These are phyloP conservation scores for Gryllus bimaculatus DNA, from an alignment of 1,140 invertebrate genomes.

Conservation along the genomic window DNA sequence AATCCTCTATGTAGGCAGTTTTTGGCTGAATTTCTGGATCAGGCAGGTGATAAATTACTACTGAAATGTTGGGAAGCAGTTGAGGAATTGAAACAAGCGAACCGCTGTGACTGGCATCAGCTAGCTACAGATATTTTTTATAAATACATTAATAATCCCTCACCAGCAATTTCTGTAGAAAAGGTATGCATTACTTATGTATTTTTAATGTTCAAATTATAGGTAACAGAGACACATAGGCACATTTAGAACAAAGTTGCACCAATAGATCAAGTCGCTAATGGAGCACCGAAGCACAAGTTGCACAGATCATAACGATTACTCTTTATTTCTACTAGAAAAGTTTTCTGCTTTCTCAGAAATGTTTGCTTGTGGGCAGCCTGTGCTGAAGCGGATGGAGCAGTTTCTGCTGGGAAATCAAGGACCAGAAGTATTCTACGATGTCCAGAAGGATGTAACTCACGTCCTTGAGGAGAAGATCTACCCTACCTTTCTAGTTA, in stretches of 20 bases:
- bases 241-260: too few relatives aligned
- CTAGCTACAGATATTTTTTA: constrained; percentile 85
- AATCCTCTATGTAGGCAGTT: constrained; percentile 36
- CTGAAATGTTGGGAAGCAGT: constrained; percentile 81
- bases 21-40: constrained; percentile 18
- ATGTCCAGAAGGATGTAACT: constrained; percentile 71
- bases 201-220: too few relatives aligned
- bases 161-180: constrained; percentile 67
- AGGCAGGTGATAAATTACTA: constrained; percentile 30
- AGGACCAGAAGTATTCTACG: constrained; percentile 80
- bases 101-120: constrained; percentile 68
- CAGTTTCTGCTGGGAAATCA: constrained; percentile 75
- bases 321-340: too few relatives aligned
- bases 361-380: constrained; percentile 13
- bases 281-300: too few relatives aligned
- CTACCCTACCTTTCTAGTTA: constrained; percentile 79
- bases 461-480: constrained; percentile 74
- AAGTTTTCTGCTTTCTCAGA: too few relatives aligned
- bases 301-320: too few relatives aligned
- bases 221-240: too few relatives aligned
- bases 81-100: constrained; percentile 66
- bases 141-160: constrained; percentile 62
- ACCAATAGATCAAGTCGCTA: too few relatives aligned
- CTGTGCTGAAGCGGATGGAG: constrained; percentile 68
- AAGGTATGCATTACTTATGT: constrained; percentile 35